Evolutionary conservation across 1,140 invertebrate species (phyloP).

Genomic region (Zaprionus ghesquierei): DNA sequence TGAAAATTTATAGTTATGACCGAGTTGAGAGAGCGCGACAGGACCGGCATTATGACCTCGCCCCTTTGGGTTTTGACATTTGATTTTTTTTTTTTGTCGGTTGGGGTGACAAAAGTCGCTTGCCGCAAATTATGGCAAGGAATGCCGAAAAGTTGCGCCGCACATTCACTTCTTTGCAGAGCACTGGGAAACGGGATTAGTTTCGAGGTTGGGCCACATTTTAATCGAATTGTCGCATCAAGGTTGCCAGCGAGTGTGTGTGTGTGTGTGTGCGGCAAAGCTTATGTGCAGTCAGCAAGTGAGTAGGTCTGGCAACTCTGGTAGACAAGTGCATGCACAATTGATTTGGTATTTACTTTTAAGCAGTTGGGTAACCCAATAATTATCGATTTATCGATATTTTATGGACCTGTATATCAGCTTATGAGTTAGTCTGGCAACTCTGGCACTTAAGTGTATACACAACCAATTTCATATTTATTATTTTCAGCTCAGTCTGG

Average conservation of each 20-base stretch:
- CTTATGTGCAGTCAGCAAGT: neutral
- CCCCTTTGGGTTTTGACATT: constrained; percentile 54
- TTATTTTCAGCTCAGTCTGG: neutral
- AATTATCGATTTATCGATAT: neutral
- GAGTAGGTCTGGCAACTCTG: neutral
- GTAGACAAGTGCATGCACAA: neutral
- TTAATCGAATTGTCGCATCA: neutral
- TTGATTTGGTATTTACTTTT: neutral
- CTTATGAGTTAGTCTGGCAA: neutral
- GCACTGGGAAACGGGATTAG: neutral
- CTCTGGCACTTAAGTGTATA: neutral
- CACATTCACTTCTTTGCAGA: constrained; percentile 40
- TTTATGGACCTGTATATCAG: neutral
- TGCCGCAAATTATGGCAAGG: constrained; percentile 60
- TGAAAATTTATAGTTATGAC: constrained; percentile 77
- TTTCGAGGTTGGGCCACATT: neutral
- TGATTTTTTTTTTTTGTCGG: constrained; percentile 48
- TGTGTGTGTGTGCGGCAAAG: neutral
- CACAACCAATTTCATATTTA: neutral
- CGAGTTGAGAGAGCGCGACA: no score
- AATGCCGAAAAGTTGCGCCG: constrained; percentile 37
- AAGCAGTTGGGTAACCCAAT: neutral
- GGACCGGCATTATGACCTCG: constrained; percentile 65
- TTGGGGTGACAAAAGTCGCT: constrained; percentile 54
- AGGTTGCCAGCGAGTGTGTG: neutral